Evolutionary conservation across 2,797 vertebrate species (phyloP).

Genomic region (Ptychobarbus kaznakovi): DNA sequence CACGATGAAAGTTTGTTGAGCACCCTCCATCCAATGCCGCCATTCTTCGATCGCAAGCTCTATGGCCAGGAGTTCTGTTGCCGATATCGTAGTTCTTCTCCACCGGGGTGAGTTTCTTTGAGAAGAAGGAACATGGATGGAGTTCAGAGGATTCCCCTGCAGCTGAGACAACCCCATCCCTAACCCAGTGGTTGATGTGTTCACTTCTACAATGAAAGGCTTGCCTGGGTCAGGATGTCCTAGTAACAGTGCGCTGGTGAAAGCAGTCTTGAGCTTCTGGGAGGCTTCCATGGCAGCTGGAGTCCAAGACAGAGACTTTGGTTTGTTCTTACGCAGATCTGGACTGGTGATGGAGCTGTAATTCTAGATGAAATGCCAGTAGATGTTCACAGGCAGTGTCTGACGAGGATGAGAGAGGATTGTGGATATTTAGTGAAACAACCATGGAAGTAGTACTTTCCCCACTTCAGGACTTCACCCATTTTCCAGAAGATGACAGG

Average conservation of each 20-base stretch:
- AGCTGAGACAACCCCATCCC: not conserved
- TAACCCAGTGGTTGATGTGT: no score
- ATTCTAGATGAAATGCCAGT: not conserved
- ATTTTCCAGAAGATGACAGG: not conserved
- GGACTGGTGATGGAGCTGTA: not conserved
- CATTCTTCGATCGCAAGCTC: not conserved
- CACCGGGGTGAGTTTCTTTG: not conserved
- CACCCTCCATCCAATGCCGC: not conserved
- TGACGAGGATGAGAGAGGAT: no score
- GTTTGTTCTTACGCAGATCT: no score
- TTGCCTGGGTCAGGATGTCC: not conserved
- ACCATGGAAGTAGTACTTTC: not conserved
- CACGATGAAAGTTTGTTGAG: not conserved
- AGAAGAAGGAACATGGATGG: not conserved
- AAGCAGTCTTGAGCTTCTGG: not conserved
- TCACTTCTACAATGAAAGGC: not conserved
- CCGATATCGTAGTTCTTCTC: not conserved
- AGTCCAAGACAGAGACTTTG: not conserved
- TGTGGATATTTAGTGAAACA: not conserved
- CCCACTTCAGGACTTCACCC: not conserved
- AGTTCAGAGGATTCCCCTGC: not conserved
- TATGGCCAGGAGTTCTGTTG: not conserved
- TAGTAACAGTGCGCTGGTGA: not conserved
- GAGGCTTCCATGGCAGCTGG: not conserved
- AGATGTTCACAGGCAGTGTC: not conserved